These are phyloP conservation scores for Mus spretus DNA, from an alignment of 2,797 vertebrate genomes.

Conservation along the genomic window DNA sequence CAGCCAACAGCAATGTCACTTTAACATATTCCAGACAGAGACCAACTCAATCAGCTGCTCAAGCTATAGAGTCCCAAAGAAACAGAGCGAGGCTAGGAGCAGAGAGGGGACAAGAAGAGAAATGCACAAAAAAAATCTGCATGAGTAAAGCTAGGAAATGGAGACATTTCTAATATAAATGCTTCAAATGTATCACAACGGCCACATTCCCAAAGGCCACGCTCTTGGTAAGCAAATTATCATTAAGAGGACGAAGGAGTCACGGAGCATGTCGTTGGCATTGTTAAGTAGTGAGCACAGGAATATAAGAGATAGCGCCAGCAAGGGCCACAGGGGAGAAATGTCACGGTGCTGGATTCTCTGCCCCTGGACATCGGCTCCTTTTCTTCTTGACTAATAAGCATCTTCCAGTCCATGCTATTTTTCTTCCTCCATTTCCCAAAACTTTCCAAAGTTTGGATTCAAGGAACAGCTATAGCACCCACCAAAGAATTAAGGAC, in stretches of 20 bases:
- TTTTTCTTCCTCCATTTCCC: background rate
- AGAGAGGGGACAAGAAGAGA: background rate
- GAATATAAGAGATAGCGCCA: background rate
- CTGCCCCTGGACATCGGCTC: background rate
- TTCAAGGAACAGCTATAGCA: background rate
- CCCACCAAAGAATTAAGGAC: background rate
- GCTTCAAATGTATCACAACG: background rate
- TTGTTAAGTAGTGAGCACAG: background rate
- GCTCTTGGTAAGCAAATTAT: background rate
- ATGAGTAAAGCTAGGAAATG: background rate
- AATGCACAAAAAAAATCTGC: fast-evolving
- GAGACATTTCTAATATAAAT: background rate
- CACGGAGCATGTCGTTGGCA: background rate
- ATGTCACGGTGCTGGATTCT: background rate
- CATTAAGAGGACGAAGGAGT: conserved; percentile 11
- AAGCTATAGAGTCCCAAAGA: background rate
- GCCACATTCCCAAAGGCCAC: background rate
- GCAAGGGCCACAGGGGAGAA: background rate
- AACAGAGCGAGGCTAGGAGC: background rate
- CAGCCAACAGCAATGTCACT: conserved; percentile 76
- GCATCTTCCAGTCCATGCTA: background rate
- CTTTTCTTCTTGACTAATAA: background rate
- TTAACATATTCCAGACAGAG: conserved; percentile 57
- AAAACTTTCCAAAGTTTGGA: background rate
- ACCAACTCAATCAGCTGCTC: background rate